phyloP scores from a whole-genome alignment of 1,140 invertebrate genomes.

The Chelonus insularis region DNA sequence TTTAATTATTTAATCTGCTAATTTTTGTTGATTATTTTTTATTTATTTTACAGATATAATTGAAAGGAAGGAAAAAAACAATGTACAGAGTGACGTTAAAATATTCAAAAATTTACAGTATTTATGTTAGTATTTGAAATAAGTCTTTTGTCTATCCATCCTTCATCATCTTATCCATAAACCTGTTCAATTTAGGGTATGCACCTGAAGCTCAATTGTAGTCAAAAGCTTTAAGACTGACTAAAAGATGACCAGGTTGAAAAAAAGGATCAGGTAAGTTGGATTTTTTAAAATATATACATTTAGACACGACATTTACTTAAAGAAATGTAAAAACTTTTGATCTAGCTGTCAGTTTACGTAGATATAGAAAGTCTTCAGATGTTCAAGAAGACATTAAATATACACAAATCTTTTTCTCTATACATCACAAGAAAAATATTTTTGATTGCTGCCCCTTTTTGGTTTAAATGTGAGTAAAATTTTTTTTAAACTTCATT shows the following conservation, averaged over 20 bases:
- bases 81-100: too few species aligned
- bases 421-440: background rate
- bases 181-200: conserved; percentile 19
- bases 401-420: too few species aligned
- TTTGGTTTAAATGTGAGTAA: background rate
- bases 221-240: conserved; percentile 1
- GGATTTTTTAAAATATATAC: background rate
- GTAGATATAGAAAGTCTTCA: too few species aligned
- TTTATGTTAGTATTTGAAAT: too few species aligned
- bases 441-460: background rate
- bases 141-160: background rate
- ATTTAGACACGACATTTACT: background rate
- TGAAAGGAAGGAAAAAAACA: too few species aligned
- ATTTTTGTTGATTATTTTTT: too few species aligned
- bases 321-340: conserved; percentile 12
- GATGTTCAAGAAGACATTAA: too few species aligned
- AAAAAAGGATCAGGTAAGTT: conserved; percentile 9
- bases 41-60: too few species aligned
- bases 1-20: too few species aligned
- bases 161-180: conserved; percentile 2
- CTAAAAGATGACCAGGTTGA: background rate
- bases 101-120: too few species aligned
- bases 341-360: background rate
- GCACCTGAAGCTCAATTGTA: background rate
- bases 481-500: conserved; percentile 1